Conservation (phyloP, 2,113 vertebrate genomes). For the Strigops habroptila region DNA sequence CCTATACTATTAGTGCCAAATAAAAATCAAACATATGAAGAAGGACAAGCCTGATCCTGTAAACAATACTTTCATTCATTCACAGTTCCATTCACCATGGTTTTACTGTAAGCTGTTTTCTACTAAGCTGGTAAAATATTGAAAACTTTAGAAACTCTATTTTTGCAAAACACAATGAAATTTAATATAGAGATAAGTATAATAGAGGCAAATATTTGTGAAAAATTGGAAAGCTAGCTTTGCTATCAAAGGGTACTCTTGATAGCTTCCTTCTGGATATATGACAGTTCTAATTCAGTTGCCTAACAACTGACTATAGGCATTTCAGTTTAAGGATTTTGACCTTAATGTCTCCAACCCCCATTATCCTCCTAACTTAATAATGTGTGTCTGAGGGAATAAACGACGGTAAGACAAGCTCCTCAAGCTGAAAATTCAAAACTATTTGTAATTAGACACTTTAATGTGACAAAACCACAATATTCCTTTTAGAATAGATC, state of each 20-base stretch:
- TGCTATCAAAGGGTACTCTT: not conserved
- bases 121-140: not conserved
- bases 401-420: not conserved
- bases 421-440: not conserved
- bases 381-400: not conserved
- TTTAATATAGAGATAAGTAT: not conserved
- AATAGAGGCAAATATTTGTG: not conserved
- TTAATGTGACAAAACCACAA: not conserved
- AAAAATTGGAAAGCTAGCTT: not conserved
- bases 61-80: not conserved
- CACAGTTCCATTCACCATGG: not conserved
- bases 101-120: not conserved
- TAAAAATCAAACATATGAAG: not conserved
- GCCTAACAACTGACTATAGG: not conserved
- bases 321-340: not conserved
- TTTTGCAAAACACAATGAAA: not conserved
- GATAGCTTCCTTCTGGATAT: not conserved
- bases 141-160: not conserved
- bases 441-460: not conserved
- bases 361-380: not conserved
- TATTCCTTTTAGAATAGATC: not conserved
- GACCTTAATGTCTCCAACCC: not conserved
- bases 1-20: not conserved
- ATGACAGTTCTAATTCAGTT: not conserved
- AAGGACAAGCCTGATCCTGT: not conserved